Conservation (phyloP, 2,888 invertebrate species). For the Platypus cylindrus region DNA sequence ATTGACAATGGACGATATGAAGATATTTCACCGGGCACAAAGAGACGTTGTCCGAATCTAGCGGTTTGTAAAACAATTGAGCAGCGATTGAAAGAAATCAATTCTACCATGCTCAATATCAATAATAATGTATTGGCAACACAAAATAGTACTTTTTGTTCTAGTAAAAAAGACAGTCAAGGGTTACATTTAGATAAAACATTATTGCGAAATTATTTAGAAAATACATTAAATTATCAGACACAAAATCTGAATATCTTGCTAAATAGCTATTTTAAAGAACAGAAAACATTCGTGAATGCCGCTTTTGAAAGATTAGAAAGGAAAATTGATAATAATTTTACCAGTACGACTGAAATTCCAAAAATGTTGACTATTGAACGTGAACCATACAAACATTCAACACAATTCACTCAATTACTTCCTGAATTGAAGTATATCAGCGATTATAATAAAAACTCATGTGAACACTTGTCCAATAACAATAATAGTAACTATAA, state of each 20-base stretch:
- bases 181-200: too few relatives aligned
- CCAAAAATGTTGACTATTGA: too few relatives aligned
- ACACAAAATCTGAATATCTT: slow-evolving; percentile 1
- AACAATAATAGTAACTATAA: slow-evolving; percentile 25
- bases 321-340: neutral
- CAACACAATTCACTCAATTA: too few relatives aligned
- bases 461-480: slow-evolving; percentile 33
- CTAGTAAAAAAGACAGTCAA: too few relatives aligned
- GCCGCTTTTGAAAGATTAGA: neutral
- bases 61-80: slow-evolving; percentile 1
- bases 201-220: too few relatives aligned
- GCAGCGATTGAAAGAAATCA: slow-evolving; percentile 3
- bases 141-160: too few relatives aligned
- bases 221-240: neutral
- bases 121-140: slow-evolving; percentile 2
- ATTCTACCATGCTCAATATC: slow-evolving; percentile 2
- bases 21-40: too few relatives aligned
- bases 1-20: too few relatives aligned
- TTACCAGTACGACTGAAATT: neutral
- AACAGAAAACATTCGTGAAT: slow-evolving; percentile 1
- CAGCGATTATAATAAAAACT: slow-evolving; percentile 21
- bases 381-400: too few relatives aligned
- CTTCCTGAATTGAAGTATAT: slow-evolving; percentile 4
- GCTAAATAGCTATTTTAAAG: slow-evolving; percentile 3
- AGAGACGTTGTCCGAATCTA: too few relatives aligned